Evolutionary conservation across 2,113 vertebrate genomes (phyloP), one percentile per base, ranked within the genome.

Genomic region (Menidia beryllina): DNA sequence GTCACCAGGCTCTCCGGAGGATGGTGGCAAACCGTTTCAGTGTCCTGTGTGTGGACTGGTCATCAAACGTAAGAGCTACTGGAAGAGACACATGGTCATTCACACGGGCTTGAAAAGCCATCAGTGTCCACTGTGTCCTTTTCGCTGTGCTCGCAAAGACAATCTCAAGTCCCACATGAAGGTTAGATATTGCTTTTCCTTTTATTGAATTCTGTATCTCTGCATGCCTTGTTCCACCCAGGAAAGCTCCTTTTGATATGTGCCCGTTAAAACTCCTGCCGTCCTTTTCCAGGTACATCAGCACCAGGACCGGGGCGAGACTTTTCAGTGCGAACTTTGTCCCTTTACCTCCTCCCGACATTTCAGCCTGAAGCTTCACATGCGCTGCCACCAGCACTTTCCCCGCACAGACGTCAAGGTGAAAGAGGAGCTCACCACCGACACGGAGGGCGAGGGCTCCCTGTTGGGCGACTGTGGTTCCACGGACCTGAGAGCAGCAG

Each of bases 81-180:
- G 98, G 98, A 99, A 99, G 90, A 94, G 98, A 84, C 98, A 99
- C 90, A 99, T 99, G 98, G 98, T 99, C 92, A 99, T 99, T 88
- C 98, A 99, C 91, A 99, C 98, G 27, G 98, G 98, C 88, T 92
- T 99, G 88, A 99, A 99, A 94, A 99, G 98, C 88, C 98, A 99
- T 89, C 97, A 99, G 91, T 99, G 98, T 90, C 97, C 98, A 0
- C 92, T 99, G 81, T 99, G 98, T 90, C 98, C 98, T 12, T 99
- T 99, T 91, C 96, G 98, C 74, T 99, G 98, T 88, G 98, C 98
- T 89, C 98, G 98, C 93, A 99, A 99, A 96, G 98, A 99, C 96
- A 99, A 99, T 98, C 97, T 99, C 83, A 99, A 99, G 94, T 99
- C 98, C 87, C 98, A 99, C 90, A 99, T 99, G 98, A 99, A 99